Percentiles rank a stretch among this genome's conserved stretches.
Evolutionary conservation across 1,140 invertebrate genomes (phyloP).

Genomic region (Potamilus streckersoni): DNA sequence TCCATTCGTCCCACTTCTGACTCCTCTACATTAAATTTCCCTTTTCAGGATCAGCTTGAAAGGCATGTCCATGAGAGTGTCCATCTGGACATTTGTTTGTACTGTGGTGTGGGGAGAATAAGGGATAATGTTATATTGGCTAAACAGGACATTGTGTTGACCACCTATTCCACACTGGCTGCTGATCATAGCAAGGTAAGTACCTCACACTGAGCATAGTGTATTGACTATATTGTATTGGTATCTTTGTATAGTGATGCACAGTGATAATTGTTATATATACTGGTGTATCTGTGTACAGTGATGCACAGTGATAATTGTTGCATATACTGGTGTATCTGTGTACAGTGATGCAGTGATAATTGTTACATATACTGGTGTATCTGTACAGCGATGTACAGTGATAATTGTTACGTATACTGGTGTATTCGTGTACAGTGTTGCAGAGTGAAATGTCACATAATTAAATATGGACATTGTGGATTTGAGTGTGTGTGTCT

Average conservation of each 20-base stretch:
- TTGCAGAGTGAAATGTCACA: not conserved
- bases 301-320: not conserved
- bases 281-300: not conserved
- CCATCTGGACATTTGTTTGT: slow-evolving; percentile 43
- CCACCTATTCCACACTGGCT: slow-evolving; percentile 64
- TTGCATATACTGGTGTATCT: not conserved
- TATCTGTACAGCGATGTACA: not conserved
- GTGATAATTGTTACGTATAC: not conserved
- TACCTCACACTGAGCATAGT: too few relatives aligned
- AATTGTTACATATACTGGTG: not conserved
- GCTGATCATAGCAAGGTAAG: slow-evolving; percentile 35
- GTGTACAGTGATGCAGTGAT: not conserved
- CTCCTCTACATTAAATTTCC: not conserved
- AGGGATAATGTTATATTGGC: slow-evolving; percentile 56
- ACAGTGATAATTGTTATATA: not conserved
- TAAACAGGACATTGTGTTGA: slow-evolving; percentile 69
- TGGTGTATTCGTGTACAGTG: not conserved
- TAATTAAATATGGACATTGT: not conserved
- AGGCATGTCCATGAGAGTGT: slow-evolving; percentile 44
- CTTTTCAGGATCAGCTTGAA: slow-evolving; percentile 43
- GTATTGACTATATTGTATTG: not conserved
- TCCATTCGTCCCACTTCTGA: not conserved
- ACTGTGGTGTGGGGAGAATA: slow-evolving; percentile 44
- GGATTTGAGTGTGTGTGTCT: too few relatives aligned
- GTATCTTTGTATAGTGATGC: not conserved